Evolutionary conservation across 2,888 invertebrate genomes (phyloP).

Genomic region (Plebejus argus): DNA sequence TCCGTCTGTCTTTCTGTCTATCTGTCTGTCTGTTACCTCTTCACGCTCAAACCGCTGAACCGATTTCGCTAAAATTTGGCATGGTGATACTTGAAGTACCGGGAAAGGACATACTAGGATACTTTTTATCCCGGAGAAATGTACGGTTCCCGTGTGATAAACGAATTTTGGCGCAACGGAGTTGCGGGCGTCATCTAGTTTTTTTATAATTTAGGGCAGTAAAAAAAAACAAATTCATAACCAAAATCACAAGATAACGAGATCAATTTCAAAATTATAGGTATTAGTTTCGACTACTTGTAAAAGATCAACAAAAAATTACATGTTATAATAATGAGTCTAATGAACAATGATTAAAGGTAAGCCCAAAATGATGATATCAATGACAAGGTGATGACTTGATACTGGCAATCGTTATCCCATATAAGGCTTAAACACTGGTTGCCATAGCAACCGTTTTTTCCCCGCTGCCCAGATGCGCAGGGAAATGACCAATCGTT

Average conservation of each 20-base stretch:
- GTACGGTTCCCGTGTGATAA: too few species aligned
- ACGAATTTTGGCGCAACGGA: too few species aligned
- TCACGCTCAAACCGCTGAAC: too few species aligned
- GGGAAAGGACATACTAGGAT: too few species aligned
- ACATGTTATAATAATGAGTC: background rate
- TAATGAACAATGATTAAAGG: background rate
- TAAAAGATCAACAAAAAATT: background rate
- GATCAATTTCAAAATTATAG: background rate
- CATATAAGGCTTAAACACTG: constrained; percentile 13
- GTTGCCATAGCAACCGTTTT: constrained; percentile 58
- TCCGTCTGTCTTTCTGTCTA: too few species aligned
- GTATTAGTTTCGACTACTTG: background rate
- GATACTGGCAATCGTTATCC: background rate
- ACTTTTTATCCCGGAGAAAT: too few species aligned
- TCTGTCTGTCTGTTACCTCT: too few species aligned
- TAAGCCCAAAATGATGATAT: background rate
- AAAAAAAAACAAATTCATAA: background rate
- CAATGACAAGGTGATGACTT: background rate
- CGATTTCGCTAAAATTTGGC: too few species aligned
- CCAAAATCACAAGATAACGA: background rate
- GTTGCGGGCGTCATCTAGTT: too few species aligned
- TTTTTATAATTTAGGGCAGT: too few species aligned
- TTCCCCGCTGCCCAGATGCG: constrained; percentile 55
- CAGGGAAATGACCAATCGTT: constrained; percentile 52
- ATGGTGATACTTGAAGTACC: too few species aligned